Evolutionary conservation across 2,888 invertebrate species (phyloP).

Genomic region (Poecilobothrus nobilitatus): DNA sequence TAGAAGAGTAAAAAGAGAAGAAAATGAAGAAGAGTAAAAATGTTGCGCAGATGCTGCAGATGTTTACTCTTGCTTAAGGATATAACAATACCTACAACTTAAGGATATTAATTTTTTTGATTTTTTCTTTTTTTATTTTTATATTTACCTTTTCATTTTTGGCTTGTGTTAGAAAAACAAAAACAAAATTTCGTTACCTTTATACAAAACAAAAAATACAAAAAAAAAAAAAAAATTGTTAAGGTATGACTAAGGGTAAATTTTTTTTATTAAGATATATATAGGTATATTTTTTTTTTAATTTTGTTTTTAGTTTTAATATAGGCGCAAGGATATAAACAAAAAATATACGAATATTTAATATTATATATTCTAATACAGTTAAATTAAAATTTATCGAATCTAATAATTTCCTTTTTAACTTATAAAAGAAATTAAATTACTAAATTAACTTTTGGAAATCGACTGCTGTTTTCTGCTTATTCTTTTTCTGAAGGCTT

Average conservation of each 20-base stretch:
- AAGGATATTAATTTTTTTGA: not conserved
- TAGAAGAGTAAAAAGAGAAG: not conserved
- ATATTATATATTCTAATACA: too few relatives aligned
- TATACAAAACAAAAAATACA: too few relatives aligned
- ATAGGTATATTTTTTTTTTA: not conserved
- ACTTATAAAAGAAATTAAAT: too few relatives aligned
- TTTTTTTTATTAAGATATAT: not conserved
- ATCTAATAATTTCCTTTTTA: too few relatives aligned
- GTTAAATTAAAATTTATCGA: too few relatives aligned
- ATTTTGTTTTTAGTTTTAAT: not conserved
- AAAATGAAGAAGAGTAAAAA: not conserved
- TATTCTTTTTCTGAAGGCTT: too few relatives aligned
- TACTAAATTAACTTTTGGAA: too few relatives aligned
- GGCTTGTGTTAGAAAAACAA: not conserved
- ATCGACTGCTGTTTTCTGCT: too few relatives aligned
- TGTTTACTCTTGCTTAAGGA: slow-evolving; percentile 6
- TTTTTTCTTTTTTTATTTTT: not conserved
- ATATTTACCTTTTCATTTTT: not conserved
- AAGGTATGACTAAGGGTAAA: not conserved
- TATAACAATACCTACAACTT: not conserved
- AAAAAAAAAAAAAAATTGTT: not conserved
- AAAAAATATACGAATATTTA: too few relatives aligned
- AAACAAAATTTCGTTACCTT: not conserved
- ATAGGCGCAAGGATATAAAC: not conserved
- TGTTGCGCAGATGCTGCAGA: slow-evolving; percentile 1